phyloP scores from a whole-genome alignment of 2,113 vertebrate species.

The Amia ocellicauda region DNA sequence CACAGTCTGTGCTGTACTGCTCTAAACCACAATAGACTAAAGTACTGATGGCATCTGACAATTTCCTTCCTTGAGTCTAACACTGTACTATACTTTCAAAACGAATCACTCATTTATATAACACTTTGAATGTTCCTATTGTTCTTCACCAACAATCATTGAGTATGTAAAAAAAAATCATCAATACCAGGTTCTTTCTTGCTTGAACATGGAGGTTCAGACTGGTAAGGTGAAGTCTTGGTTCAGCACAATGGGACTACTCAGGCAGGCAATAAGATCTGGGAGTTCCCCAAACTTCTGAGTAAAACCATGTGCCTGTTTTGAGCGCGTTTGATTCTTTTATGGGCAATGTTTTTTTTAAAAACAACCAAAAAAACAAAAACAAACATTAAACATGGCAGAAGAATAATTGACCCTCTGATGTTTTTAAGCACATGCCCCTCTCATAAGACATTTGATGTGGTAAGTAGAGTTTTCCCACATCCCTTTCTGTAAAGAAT shows the following conservation, averaged over 20 bases:
- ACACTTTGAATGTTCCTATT: too few relatives aligned
- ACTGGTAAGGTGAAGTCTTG: background rate
- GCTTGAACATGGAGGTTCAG: too few relatives aligned
- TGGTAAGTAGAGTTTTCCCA: slow-evolving; percentile 2
- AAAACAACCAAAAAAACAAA: slow-evolving; percentile 12
- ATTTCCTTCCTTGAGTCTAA: too few relatives aligned
- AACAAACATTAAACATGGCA: slow-evolving; percentile 15
- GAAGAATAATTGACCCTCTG: slow-evolving; percentile 23
- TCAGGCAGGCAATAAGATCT: slow-evolving; percentile 2
- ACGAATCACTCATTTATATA: too few relatives aligned
- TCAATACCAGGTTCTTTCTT: too few relatives aligned
- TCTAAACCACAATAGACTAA: too few relatives aligned
- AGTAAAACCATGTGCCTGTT: slow-evolving; percentile 20
- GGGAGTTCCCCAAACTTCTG: slow-evolving; percentile 16
- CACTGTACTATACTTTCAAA: too few relatives aligned
- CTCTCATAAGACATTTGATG: slow-evolving; percentile 8
- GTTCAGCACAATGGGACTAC: background rate
- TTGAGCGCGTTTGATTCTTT: slow-evolving; percentile 15
- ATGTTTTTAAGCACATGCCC: background rate
- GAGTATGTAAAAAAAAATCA: too few relatives aligned
- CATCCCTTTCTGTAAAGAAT: slow-evolving; percentile 5
- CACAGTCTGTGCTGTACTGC: too few relatives aligned
- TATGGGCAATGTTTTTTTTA: slow-evolving; percentile 4
- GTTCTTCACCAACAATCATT: too few relatives aligned
- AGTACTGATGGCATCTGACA: too few relatives aligned